Conservation (phyloP, 92 coral and sea anemone genomes). For the Hydrozoanthus gracilis region DNA sequence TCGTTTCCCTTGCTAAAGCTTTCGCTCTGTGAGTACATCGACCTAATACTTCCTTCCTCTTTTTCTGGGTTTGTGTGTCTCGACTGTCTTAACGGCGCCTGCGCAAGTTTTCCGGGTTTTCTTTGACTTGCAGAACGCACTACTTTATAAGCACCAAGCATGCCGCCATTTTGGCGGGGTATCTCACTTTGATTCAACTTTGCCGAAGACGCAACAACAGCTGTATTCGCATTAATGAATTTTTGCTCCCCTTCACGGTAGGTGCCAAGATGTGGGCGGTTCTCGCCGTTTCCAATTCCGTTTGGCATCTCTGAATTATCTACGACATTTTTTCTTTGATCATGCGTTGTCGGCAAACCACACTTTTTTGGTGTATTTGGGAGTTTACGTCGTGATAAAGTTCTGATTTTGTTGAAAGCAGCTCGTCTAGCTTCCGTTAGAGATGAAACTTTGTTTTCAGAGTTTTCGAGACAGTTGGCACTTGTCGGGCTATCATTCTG, state of each 20-base stretch:
- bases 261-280: neutral
- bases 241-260: neutral
- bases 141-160: slow-evolving; percentile 17
- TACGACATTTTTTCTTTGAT: neutral
- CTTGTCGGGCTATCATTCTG: neutral
- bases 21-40: slow-evolving; percentile 25
- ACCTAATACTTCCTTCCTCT: slow-evolving; percentile 26
- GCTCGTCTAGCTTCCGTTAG: slow-evolving; percentile 20
- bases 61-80: slow-evolving; percentile 28
- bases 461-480: neutral
- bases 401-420: neutral
- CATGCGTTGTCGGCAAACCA: neutral
- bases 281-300: neutral
- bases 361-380: slow-evolving; percentile 15
- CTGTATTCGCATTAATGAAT: neutral
- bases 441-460: slow-evolving; percentile 14
- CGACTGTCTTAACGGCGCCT: neutral
- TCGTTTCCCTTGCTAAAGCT: neutral
- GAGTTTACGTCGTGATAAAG: slow-evolving; percentile 23
- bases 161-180: neutral
- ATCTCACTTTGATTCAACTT: neutral
- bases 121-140: slow-evolving; percentile 38
- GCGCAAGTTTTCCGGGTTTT: neutral
- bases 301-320: neutral
- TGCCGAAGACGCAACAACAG: neutral